These are phyloP conservation scores for Drosophila lowei DNA, from an alignment of 1,140 invertebrate species.

Conservation along the genomic window DNA sequence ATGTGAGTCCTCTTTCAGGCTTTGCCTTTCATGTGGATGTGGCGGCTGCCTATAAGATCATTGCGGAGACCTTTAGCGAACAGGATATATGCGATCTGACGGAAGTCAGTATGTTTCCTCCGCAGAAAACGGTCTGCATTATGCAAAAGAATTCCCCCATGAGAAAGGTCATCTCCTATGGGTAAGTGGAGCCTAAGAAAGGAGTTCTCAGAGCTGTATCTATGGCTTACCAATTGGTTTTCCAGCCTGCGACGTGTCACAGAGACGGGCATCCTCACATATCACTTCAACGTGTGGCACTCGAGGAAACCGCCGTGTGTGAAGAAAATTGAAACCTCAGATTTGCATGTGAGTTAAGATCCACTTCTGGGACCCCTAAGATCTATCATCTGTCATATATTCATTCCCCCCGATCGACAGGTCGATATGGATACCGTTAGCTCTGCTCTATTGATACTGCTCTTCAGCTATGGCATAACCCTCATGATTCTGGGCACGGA, in stretches of 20 bases:
- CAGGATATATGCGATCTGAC: constrained; percentile 86
- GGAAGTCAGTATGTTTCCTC: constrained; percentile 85
- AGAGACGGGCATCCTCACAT: constrained; percentile 84
- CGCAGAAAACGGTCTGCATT: constrained; percentile 84
- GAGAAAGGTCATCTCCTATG: constrained; percentile 86
- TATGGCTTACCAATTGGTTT: not conserved
- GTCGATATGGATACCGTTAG: constrained; percentile 83
- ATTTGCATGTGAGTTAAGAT: constrained; percentile 83
- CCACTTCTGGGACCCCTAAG: not conserved
- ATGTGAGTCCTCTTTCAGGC: constrained; percentile 56
- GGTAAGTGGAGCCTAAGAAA: constrained; percentile 81
- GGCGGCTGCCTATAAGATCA: constrained; percentile 86
- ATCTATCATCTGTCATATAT: not conserved
- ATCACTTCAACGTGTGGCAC: constrained; percentile 84
- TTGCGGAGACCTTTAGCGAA: constrained; percentile 85
- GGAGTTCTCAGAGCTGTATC: not conserved
- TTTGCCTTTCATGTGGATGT: constrained; percentile 87
- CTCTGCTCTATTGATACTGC: constrained; percentile 83
- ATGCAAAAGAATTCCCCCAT: constrained; percentile 86
- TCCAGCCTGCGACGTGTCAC: constrained; percentile 84
- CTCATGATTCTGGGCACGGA: constrained; percentile 82
- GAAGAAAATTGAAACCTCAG: constrained; percentile 83
- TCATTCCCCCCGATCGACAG: constrained; percentile 22
- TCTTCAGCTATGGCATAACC: constrained; percentile 81
- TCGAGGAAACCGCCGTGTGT: constrained; percentile 84